These are phyloP conservation scores for Ictidomys tridecemlineatus DNA, from an alignment of 2,113 vertebrate genomes.

Conservation along the genomic window DNA sequence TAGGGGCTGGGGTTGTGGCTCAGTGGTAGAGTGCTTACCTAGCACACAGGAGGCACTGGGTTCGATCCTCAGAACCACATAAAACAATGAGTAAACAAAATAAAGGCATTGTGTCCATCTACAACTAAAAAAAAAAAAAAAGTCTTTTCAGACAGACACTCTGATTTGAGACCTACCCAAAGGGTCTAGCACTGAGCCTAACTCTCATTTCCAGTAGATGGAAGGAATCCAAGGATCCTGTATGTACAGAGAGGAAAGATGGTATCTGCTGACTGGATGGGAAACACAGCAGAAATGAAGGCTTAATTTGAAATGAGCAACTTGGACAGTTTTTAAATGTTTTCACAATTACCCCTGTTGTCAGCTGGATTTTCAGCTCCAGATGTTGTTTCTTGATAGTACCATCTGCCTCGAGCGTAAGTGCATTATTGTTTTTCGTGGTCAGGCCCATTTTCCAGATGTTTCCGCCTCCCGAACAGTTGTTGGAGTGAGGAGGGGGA, in stretches of 20 bases:
- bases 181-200: neutral
- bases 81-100: no score
- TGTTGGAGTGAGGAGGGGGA: neutral
- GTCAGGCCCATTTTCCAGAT: conserved; percentile 61
- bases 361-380: conserved; percentile 77
- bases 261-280: neutral
- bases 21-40: no score
- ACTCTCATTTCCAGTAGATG: neutral
- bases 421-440: conserved; percentile 28
- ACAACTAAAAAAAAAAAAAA: neutral
- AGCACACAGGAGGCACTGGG: no score
- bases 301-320: conserved; percentile 19
- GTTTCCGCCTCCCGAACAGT: conserved; percentile 39
- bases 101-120: no score
- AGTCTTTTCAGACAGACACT: conserved; percentile 7
- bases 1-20: no score
- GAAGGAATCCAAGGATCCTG: neutral
- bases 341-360: conserved; percentile 70
- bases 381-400: conserved; percentile 78
- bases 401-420: conserved; percentile 75
- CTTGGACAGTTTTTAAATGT: conserved; percentile 77
- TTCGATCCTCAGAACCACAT: no score
- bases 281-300: neutral
- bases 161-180: neutral
- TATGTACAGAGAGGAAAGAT: neutral